Percentiles rank a stretch among this genome's conserved stretches.
Evolutionary conservation across 2,888 invertebrate genomes (phyloP).

Genomic region (Ramazzottius varieornatus): DNA sequence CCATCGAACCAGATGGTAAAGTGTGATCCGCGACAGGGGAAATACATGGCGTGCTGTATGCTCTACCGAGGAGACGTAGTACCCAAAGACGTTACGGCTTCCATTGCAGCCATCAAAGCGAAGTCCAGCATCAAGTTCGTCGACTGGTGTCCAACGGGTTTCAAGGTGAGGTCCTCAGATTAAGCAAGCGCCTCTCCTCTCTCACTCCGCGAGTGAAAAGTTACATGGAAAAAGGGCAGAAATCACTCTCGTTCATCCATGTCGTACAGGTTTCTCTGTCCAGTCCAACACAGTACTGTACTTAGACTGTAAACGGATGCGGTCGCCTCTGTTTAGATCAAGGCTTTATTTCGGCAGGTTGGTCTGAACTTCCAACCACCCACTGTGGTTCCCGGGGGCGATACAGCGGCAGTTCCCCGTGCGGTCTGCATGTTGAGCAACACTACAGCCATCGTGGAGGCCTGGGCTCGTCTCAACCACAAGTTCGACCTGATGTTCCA

Average conservation of each 20-base stretch:
- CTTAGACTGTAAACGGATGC: too few relatives aligned
- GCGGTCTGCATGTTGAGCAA: conserved; percentile 7
- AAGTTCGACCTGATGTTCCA: conserved; percentile 11
- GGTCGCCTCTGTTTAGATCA: too few relatives aligned
- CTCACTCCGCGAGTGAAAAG: too few relatives aligned
- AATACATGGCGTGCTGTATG: conserved; percentile 27
- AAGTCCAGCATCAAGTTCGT: conserved; percentile 24
- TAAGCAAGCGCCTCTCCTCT: too few relatives aligned
- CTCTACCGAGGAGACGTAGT: conserved; percentile 21
- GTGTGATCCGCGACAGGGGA: conserved; percentile 19
- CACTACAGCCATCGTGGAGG: conserved; percentile 7
- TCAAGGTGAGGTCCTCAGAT: conserved; percentile 13
- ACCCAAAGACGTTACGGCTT: conserved; percentile 14
- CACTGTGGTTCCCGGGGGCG: conserved; percentile 6
- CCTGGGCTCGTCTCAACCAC: conserved; percentile 13
- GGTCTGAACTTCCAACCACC: conserved; percentile 8
- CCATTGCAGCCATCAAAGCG: conserved; percentile 21
- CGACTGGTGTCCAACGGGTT: conserved; percentile 24
- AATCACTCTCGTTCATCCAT: too few relatives aligned
- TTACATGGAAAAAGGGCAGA: too few relatives aligned
- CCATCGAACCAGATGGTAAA: conserved; percentile 13
- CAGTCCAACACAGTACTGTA: too few relatives aligned
- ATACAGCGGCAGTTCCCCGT: conserved; percentile 5
- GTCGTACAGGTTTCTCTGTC: too few relatives aligned
- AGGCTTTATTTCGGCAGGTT: conserved; percentile 5